Base-by-base conservation (phyloP, 2,113 vertebrate genomes). In the Microcebus murinus region DNA sequence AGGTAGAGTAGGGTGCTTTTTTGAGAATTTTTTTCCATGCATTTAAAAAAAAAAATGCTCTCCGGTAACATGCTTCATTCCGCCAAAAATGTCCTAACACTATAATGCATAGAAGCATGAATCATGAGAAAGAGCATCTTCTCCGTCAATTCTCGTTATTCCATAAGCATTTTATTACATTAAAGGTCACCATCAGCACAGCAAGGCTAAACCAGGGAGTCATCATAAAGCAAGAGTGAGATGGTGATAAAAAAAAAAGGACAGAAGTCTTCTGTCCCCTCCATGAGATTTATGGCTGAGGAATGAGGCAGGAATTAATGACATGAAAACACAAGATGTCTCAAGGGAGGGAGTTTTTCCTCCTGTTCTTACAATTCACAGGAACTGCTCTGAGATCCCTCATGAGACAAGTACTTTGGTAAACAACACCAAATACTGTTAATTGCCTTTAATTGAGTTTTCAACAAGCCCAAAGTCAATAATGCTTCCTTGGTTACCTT, bases 371-470 rank as follows among this genome's bases (percentile, higher is more conserved):
- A 92, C 29, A 71, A 20, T 74, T 89, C 73, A 55, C 8, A 57
- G 83, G 79, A 93, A 83, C 84, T 42, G 36, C 59, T 52, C 90
- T 77, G 70, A 91, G 87, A 90, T 80, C 65, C 70, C 94, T 96
- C 70, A 8, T 1, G 85, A 96, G 94, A 97, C 57, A 9, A 36
- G 31, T 21, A 55, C 67, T 59, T 87, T 29, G 27, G 68, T 87
- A 95, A 97, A 96, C 88, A 97, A 25, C 76, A 95, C 59, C 42
- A 61, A 79, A 83, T 59, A 80, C 39, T 50, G 67, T 27, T 91
- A 87, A 96, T 70, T 90, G 67, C 81, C 70, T 92, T 92, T 95
- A 91, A 95, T 8, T 74, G 94, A 80, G 45, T 65, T 97, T 65
- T 96, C 36, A 92, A 91, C 50, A 86, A 94, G 59, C 42, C 55